Percentiles rank a stretch among this genome's conserved stretches.
These are phyloP conservation scores for Aphelocoma californica DNA, from an alignment of 2,797 vertebrate species.

Conservation along the genomic window DNA sequence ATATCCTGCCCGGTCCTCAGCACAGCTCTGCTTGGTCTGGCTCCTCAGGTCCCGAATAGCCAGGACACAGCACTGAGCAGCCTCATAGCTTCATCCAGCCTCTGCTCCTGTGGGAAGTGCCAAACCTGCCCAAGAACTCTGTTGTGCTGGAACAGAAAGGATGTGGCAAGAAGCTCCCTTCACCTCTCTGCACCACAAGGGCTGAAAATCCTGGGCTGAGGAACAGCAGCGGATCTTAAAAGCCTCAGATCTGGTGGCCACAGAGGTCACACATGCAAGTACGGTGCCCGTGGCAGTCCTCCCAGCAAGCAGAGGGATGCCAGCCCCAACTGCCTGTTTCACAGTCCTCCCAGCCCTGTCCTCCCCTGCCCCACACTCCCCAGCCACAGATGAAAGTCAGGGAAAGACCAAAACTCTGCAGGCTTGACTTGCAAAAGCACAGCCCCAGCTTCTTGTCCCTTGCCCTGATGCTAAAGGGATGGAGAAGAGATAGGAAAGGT, in stretches of 20 bases:
- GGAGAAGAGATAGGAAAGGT: neutral
- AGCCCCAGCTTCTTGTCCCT: neutral
- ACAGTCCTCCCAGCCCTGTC: accelerated
- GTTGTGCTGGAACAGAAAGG: neutral
- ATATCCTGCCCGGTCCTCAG: neutral
- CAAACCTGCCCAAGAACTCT: neutral
- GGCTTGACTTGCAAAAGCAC: neutral
- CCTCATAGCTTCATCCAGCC: neutral
- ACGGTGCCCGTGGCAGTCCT: accelerated
- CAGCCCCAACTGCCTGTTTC: accelerated
- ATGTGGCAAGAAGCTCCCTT: neutral
- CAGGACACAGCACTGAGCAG: neutral
- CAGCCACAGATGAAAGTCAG: neutral
- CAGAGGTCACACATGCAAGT: neutral
- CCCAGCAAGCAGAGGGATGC: neutral
- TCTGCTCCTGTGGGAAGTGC: neutral
- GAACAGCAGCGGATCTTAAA: neutral
- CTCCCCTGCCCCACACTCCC: accelerated
- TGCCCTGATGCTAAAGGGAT: neutral
- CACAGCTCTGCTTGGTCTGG: neutral
- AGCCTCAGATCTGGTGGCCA: neutral
- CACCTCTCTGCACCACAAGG: neutral
- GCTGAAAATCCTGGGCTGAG: neutral
- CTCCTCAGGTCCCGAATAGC: neutral
- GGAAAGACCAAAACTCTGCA: accelerated